A percentile compares a stretch with the other conserved stretches of the same genome.
phyloP scores from a whole-genome alignment of 2,113 vertebrate genomes.

The Clarias gariepinus region DNA sequence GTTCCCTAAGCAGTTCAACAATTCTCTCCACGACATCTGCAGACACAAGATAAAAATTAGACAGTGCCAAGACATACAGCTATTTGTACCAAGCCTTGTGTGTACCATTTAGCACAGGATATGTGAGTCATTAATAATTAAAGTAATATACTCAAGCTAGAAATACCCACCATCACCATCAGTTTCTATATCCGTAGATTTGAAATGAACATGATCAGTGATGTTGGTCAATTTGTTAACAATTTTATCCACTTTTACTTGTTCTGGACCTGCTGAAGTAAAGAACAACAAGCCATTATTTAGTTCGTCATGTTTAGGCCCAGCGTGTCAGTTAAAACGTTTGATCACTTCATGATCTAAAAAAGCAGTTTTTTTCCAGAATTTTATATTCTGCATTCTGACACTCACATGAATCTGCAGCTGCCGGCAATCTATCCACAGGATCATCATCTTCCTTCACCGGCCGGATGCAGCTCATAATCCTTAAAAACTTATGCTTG shows the following conservation, averaged over 20 bases:
- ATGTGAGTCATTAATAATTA: no score
- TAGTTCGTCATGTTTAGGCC: background rate
- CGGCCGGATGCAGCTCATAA: constrained; percentile 56
- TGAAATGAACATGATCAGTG: constrained; percentile 55
- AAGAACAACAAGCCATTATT: background rate
- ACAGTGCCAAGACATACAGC: background rate
- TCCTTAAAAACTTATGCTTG: background rate
- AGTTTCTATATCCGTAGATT: background rate
- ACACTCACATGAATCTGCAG: background rate
- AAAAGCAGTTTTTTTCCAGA: no score
- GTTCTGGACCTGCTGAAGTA: background rate
- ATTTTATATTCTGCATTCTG: background rate
- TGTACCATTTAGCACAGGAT: background rate
- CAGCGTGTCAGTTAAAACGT: background rate
- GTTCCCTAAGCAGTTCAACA: constrained; percentile 73
- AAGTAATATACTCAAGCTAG: background rate
- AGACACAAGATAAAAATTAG: constrained; percentile 47
- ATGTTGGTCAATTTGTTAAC: constrained; percentile 54
- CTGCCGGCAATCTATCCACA: background rate
- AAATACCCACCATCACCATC: constrained; percentile 57
- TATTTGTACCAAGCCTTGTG: background rate
- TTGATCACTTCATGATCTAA: background rate
- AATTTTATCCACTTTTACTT: background rate
- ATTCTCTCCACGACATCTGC: constrained; percentile 68
- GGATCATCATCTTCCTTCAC: background rate